Conservation (phyloP, 2,888 invertebrate species). For the Trissolcus brochymenae region DNA sequence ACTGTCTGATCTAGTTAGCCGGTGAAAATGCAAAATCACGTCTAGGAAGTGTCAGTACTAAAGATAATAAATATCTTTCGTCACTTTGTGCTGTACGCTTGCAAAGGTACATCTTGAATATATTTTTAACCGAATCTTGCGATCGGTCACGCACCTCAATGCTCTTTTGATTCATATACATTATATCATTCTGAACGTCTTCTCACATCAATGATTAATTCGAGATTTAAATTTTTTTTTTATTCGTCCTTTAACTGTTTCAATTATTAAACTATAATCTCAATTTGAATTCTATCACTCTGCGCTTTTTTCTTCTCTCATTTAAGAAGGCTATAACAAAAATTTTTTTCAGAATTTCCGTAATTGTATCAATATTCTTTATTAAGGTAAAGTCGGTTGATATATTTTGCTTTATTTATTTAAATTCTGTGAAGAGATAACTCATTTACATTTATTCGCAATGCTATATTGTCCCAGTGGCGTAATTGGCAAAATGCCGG, state of each 20-base stretch:
- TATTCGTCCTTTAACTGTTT: too few species aligned
- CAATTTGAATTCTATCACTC: too few species aligned
- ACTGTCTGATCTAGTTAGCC: slow-evolving; percentile 3
- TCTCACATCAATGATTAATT: slow-evolving; percentile 5
- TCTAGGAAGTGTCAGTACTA: slow-evolving; percentile 35
- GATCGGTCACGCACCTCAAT: slow-evolving; percentile 56
- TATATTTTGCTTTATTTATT: slow-evolving; percentile 10
- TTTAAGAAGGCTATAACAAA: too few species aligned
- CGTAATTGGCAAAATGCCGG: slow-evolving; percentile 55
- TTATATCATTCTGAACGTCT: not conserved
- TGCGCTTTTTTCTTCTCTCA: too few species aligned
- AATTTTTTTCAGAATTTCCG: too few species aligned
- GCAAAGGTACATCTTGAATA: slow-evolving; percentile 52
- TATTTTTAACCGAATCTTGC: slow-evolving; percentile 50
- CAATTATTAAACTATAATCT: too few species aligned
- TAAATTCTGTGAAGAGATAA: slow-evolving; percentile 29
- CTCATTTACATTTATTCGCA: slow-evolving; percentile 35
- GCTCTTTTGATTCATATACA: slow-evolving; percentile 10
- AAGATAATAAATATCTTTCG: slow-evolving; percentile 61
- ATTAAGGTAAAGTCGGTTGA: too few species aligned
- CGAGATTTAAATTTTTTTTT: not conserved
- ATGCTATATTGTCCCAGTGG: slow-evolving; percentile 52
- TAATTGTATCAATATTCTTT: too few species aligned
- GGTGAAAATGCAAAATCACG: slow-evolving; percentile 10
- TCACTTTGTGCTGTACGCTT: slow-evolving; percentile 39